A percentile compares a stretch with the other conserved stretches of the same genome.
Conservation (phyloP, 1,140 invertebrate genomes). For the Scaptomyza hsui region DNA sequence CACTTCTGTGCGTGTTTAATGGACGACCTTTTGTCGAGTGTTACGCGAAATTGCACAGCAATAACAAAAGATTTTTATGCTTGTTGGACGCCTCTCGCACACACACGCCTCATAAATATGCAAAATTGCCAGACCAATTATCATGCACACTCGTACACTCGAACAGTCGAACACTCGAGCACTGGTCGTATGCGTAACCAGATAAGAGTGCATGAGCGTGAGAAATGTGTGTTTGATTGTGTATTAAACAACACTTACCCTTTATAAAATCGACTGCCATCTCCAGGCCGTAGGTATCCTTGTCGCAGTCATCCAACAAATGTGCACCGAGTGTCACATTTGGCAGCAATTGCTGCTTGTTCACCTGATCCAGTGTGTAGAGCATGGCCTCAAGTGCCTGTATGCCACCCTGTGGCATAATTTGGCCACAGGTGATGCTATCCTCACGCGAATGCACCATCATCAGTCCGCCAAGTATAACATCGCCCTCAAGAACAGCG, state of each 20-base stretch:
- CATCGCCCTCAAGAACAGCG: constrained; percentile 92
- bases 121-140: constrained; percentile 15
- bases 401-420: constrained; percentile 97
- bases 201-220: not conserved
- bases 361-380: constrained; percentile 94
- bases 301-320: constrained; percentile 97
- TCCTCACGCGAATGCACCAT: constrained; percentile 98
- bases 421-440: constrained; percentile 92
- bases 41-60: constrained; percentile 4
- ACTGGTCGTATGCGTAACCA: constrained; percentile 10
- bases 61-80: constrained; percentile 28
- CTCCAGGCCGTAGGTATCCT: constrained; percentile 97
- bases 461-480: constrained; percentile 95
- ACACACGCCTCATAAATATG: constrained; percentile 36
- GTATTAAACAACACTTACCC: constrained; percentile 87
- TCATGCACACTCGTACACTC: constrained; percentile 11
- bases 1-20: constrained; percentile 13
- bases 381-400: constrained; percentile 97
- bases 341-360: constrained; percentile 87
- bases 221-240: not conserved
- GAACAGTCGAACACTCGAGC: no score
- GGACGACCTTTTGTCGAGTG: constrained; percentile 10
- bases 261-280: constrained; percentile 99
- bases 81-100: constrained; percentile 13
- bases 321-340: constrained; percentile 94